phyloP scores from a whole-genome alignment of 2,797 vertebrate genomes.

The Syngnathus acus region DNA sequence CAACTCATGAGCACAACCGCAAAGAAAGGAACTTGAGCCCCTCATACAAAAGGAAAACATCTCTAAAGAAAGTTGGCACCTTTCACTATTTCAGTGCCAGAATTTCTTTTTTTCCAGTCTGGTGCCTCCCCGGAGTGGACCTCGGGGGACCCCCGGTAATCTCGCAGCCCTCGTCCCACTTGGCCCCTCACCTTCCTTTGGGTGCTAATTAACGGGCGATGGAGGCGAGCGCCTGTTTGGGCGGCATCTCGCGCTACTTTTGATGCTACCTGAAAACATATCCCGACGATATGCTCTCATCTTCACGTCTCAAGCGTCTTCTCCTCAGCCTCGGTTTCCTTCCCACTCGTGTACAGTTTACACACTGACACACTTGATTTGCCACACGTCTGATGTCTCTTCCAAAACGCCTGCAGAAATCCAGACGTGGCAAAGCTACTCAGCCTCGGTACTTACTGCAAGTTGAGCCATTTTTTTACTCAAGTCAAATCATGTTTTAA shows the following conservation, averaged over 20 bases:
- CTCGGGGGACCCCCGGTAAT: conserved; percentile 31
- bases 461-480: too few species aligned
- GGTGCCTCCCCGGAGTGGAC: conserved; percentile 1
- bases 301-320: background rate
- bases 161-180: conserved; percentile 30
- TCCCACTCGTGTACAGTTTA: conserved; percentile 1
- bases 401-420: background rate
- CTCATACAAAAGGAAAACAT: background rate
- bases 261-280: conserved; percentile 27
- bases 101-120: background rate
- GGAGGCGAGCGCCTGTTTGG: conserved; percentile 36
- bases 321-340: conserved; percentile 4
- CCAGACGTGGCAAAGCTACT: background rate
- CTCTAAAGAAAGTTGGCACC: background rate
- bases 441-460: background rate
- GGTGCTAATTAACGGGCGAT: conserved; percentile 64
- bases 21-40: background rate
- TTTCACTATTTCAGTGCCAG: background rate
- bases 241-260: conserved; percentile 26
- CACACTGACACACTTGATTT: background rate
- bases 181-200: conserved; percentile 47
- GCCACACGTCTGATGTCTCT: conserved; percentile 1
- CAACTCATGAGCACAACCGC: background rate
- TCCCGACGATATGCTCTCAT: background rate
- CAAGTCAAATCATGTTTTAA: too few species aligned